Conservation (phyloP, 2,888 invertebrate genomes). For the Blastobasis lacticolella region DNA sequence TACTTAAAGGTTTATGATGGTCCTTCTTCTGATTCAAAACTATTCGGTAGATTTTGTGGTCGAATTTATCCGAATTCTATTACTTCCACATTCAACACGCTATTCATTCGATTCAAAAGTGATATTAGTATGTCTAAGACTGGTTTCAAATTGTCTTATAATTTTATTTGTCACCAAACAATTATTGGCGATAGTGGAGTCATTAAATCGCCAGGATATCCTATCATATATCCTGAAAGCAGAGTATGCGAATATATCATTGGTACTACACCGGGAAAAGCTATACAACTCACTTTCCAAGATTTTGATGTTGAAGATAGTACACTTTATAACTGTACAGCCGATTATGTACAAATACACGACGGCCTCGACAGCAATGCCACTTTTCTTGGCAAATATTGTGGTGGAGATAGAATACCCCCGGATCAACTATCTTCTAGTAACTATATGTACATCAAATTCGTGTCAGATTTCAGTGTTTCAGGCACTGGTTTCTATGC, state of each 20-base stretch:
- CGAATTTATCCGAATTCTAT: slow-evolving; percentile 71
- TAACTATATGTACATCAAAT: slow-evolving; percentile 82
- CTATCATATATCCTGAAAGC: slow-evolving; percentile 77
- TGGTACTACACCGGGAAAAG: slow-evolving; percentile 74
- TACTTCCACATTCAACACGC: slow-evolving; percentile 74
- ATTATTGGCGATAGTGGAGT: slow-evolving; percentile 75
- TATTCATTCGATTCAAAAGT: slow-evolving; percentile 66
- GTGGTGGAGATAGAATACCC: slow-evolving; percentile 74
- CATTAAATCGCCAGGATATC: slow-evolving; percentile 84
- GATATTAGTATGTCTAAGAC: slow-evolving; percentile 40
- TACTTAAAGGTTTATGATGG: slow-evolving; percentile 79
- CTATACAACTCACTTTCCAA: slow-evolving; percentile 77
- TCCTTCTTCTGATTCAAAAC: slow-evolving; percentile 68
- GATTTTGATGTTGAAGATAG: slow-evolving; percentile 79
- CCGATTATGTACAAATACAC: slow-evolving; percentile 73
- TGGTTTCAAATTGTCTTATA: slow-evolving; percentile 49
- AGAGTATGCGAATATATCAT: slow-evolving; percentile 81
- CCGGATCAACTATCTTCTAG: slow-evolving; percentile 78
- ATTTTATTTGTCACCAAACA: slow-evolving; percentile 44
- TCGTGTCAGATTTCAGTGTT: slow-evolving; percentile 74
- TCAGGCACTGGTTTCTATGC: slow-evolving; percentile 82
- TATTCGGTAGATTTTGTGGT: slow-evolving; percentile 87
- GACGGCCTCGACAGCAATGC: slow-evolving; percentile 81
- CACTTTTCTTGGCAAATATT: slow-evolving; percentile 78
- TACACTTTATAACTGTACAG: slow-evolving; percentile 38